These are phyloP conservation scores for Crambe crambe DNA, from an alignment of 37 sponge, comb jelly and placozoan species.

Conservation along the genomic window DNA sequence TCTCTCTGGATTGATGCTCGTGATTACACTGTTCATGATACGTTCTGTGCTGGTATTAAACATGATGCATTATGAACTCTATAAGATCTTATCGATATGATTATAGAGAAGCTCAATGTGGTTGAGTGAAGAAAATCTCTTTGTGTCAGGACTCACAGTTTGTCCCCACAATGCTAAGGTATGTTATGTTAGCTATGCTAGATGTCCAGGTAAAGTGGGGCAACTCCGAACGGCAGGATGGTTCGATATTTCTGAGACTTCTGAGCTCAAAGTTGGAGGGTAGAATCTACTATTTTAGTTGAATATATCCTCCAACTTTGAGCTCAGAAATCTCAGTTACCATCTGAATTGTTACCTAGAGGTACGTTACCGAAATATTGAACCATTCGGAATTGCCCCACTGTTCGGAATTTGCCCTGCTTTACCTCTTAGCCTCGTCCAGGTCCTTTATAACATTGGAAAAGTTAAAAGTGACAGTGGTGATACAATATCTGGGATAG, in stretches of 20 bases:
- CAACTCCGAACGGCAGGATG: background rate
- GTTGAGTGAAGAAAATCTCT: conserved; percentile 59
- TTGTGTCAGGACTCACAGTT: conserved; percentile 45
- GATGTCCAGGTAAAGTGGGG: too few relatives aligned
- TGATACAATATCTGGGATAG: conserved; percentile 25
- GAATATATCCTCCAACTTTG: too few relatives aligned
- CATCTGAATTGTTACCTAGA: too few relatives aligned
- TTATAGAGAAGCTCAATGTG: conserved; percentile 63
- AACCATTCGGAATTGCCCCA: too few relatives aligned
- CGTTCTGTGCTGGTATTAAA: background rate
- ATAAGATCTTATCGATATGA: background rate
- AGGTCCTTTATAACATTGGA: conserved; percentile 86
- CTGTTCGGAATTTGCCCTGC: too few relatives aligned
- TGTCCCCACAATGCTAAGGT: conserved; percentile 88
- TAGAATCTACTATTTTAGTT: too few relatives aligned
- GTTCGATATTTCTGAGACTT: background rate
- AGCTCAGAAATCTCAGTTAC: too few relatives aligned
- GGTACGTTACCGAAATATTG: too few relatives aligned
- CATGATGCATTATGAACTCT: background rate
- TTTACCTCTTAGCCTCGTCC: too few relatives aligned
- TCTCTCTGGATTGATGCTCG: background rate
- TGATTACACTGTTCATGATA: background rate
- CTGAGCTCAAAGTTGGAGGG: too few relatives aligned
- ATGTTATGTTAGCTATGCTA: background rate
- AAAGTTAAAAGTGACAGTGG: conserved; percentile 59